Conservation (phyloP, 1,140 invertebrate species). For the Neodiprion fabricii region DNA sequence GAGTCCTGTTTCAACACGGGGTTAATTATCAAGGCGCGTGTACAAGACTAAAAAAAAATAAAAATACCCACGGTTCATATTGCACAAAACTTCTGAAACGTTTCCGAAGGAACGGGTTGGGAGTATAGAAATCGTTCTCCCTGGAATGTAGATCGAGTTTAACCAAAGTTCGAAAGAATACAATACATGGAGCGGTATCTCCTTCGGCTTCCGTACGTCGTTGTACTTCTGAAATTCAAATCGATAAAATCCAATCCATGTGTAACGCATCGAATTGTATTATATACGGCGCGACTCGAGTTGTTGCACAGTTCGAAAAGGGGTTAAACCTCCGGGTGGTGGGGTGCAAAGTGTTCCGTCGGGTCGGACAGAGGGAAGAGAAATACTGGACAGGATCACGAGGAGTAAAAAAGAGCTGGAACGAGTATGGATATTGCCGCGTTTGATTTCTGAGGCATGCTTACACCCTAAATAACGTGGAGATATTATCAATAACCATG, state of each 20-base stretch:
- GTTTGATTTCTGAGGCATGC: slow-evolving; percentile 50
- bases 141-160: neutral
- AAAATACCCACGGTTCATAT: too few relatives aligned
- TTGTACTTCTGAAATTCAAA: slow-evolving; percentile 1
- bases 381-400: neutral
- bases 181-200: neutral
- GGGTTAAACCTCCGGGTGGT: neutral
- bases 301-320: neutral
- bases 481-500: slow-evolving; percentile 55
- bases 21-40: too few relatives aligned
- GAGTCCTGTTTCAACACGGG: too few relatives aligned
- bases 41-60: too few relatives aligned
- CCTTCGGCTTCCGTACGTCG: neutral
- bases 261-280: neutral
- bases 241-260: slow-evolving; percentile 3
- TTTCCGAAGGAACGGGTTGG: too few relatives aligned
- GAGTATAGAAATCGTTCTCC: neutral
- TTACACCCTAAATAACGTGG: slow-evolving; percentile 58
- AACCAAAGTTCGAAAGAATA: neutral
- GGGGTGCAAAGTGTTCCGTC: neutral
- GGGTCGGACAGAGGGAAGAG: slow-evolving; percentile 13
- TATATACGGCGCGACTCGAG: neutral
- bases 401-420: slow-evolving; percentile 15
- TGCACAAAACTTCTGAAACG: too few relatives aligned
- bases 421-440: slow-evolving; percentile 37